Percentiles rank a stretch among this genome's conserved stretches.
phyloP scores from a whole-genome alignment of 2,113 vertebrate species.

The Tylochromis polylepis region DNA sequence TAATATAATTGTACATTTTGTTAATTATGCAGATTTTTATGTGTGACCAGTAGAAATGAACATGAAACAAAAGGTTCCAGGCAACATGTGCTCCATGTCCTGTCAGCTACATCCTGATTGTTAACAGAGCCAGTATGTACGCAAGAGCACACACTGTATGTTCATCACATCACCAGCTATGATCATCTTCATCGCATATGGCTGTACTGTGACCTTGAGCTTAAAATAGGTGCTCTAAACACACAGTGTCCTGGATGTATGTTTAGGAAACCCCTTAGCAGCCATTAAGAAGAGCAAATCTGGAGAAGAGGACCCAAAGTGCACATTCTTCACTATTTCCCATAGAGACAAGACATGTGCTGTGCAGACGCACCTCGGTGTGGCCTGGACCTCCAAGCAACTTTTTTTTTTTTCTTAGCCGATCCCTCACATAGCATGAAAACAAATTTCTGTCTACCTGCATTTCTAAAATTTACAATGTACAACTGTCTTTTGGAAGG shows the following conservation, averaged over 20 bases:
- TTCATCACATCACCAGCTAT: neutral
- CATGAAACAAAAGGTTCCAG: neutral
- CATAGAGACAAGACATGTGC: slow-evolving; percentile 6
- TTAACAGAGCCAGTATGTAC: neutral
- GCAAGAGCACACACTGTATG: neutral
- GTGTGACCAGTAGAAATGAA: neutral
- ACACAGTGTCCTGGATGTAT: neutral
- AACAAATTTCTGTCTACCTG: neutral
- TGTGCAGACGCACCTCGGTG: slow-evolving; percentile 8
- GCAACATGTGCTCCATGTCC: neutral
- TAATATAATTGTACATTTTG: neutral
- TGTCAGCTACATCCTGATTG: neutral
- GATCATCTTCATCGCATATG: neutral
- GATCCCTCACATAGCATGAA: neutral
- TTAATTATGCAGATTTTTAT: neutral
- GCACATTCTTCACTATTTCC: slow-evolving; percentile 36
- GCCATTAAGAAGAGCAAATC: neutral
- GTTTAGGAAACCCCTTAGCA: neutral
- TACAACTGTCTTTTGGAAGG: neutral
- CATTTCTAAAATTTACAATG: neutral
- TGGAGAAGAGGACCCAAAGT: slow-evolving; percentile 31
- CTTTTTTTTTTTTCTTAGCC: neutral
- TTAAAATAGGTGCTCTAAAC: slow-evolving; percentile 20
- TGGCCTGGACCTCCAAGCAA: neutral
- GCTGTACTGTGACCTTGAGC: neutral